Base-by-base conservation (phyloP, 2,888 invertebrate species). In the Chaetogeoica ovagalla region DNA sequence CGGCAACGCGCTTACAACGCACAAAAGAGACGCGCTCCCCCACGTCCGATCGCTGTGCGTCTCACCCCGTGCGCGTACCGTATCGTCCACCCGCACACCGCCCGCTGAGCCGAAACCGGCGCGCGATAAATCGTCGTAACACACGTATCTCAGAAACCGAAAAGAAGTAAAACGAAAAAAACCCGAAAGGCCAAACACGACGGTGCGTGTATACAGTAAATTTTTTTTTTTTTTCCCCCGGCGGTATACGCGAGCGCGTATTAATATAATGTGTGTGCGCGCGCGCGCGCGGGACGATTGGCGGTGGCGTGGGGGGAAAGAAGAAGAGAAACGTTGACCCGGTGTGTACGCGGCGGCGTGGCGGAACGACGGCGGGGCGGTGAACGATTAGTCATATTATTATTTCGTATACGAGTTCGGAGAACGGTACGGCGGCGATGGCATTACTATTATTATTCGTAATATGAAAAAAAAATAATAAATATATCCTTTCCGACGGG, bases 351-450 rank as follows among this genome's bases (percentile, higher is more conserved):
- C 30, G 30, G 30, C 4, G 30, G 1, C 2, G n/a, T 19, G 65
- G 39, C 13, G n/a, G 39, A 19, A 19, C 17, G 55, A 2, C 9
- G n/a, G 39, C 39, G 65, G 39, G 39, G 65, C 43, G 19, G n/a
- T 21, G 65, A 65, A 62, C 75, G 76, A 76, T 76, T 76, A 76
- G 76, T 76, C 76, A 73, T 21, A 30, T 30, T 30, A 30, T 30
- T 30, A 4, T 30, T n/a, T n/a, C n/a, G 52, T 66, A 66, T 13
- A 39, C 73, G 62, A 37, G 73, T 55, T 62, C 52, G n/a, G n/a
- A 43, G 43, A 43, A 43, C 30, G 30, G 30, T 30, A 30, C 30
- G 30, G 30, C 30, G 30, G 30, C 30, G 2, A 30, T 4, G 30
- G 30, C 4, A 30, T 30, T 30, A 30, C 4, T 30, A 30, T 30